Evolutionary conservation across 2,797 vertebrate species (phyloP).

Genomic region (Neosilurus hyrtlii): DNA sequence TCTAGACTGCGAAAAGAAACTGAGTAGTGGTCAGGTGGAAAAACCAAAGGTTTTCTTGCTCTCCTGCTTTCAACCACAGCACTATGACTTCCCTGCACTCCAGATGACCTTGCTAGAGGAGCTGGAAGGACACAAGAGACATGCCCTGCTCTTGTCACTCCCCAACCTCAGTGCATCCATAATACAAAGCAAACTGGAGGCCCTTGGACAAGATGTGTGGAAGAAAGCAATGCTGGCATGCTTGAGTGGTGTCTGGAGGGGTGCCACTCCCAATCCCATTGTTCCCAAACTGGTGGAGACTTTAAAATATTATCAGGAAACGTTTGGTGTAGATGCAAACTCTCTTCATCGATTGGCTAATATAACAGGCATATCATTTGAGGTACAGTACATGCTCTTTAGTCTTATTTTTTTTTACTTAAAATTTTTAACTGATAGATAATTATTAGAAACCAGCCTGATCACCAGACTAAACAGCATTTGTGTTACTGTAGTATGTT

Average conservation of each 20-base stretch:
- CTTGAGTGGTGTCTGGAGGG: constrained; percentile 20
- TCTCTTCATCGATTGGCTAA: constrained; percentile 47
- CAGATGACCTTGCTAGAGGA: constrained; percentile 66
- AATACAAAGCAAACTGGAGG: constrained; percentile 41
- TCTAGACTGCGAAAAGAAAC: constrained; percentile 53
- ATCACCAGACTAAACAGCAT: too few species aligned
- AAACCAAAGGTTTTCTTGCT: constrained; percentile 66
- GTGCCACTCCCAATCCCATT: neutral
- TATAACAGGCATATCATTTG: constrained; percentile 62
- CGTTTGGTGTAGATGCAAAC: constrained; percentile 43
- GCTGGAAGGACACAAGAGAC: constrained; percentile 64
- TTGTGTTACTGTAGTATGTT: too few species aligned
- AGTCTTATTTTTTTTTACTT: too few species aligned
- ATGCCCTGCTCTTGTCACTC: constrained; percentile 58
- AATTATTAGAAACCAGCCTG: neutral
- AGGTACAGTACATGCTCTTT: constrained; percentile 33
- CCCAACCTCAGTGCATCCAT: constrained; percentile 42
- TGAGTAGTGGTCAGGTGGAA: constrained; percentile 45
- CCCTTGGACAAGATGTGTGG: constrained; percentile 41
- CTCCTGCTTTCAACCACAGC: constrained; percentile 59
- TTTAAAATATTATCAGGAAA: constrained; percentile 47
- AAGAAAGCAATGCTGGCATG: constrained; percentile 37
- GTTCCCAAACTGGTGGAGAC: constrained; percentile 44
- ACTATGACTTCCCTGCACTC: constrained; percentile 66
- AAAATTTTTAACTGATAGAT: neutral